Conservation (phyloP, 2,888 invertebrate species). For the Agrotis clavis region DNA sequence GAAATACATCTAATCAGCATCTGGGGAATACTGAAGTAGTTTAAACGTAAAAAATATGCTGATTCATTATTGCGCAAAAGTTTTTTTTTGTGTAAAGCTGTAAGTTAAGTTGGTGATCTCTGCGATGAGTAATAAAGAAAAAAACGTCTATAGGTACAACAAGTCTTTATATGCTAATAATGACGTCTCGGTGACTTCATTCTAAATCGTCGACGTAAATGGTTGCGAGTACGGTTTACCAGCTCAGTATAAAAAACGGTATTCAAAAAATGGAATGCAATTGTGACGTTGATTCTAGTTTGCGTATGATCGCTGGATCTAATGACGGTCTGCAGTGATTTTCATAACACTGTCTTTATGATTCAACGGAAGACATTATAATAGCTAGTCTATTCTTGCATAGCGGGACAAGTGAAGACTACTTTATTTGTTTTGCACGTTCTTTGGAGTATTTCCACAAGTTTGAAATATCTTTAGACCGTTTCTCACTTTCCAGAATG, state of each 20-base stretch:
- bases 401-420: not conserved
- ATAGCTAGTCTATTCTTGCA: not conserved
- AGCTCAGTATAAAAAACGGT: slow-evolving; percentile 44
- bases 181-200: slow-evolving; percentile 48
- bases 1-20: slow-evolving; percentile 17
- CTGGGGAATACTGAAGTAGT: not conserved
- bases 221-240: slow-evolving; percentile 50
- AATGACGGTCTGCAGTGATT: slow-evolving; percentile 9
- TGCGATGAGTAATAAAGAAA: slow-evolving; percentile 27
- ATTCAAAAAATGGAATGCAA: slow-evolving; percentile 58
- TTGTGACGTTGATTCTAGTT: slow-evolving; percentile 41
- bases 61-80: slow-evolving; percentile 26
- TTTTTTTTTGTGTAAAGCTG: not conserved
- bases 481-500: not conserved
- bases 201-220: slow-evolving; percentile 30
- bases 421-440: not conserved
- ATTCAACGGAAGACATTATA: slow-evolving; percentile 3
- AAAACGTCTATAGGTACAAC: slow-evolving; percentile 12
- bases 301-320: slow-evolving; percentile 9
- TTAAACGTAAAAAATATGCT: slow-evolving; percentile 16
- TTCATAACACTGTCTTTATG: slow-evolving; percentile 22
- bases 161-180: slow-evolving; percentile 40
- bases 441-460: not conserved
- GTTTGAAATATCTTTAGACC: not conserved
- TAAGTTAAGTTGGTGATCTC: not conserved